Evolutionary conservation across 2,797 vertebrate species (phyloP).

Genomic region (Takifugu ocellatus): DNA sequence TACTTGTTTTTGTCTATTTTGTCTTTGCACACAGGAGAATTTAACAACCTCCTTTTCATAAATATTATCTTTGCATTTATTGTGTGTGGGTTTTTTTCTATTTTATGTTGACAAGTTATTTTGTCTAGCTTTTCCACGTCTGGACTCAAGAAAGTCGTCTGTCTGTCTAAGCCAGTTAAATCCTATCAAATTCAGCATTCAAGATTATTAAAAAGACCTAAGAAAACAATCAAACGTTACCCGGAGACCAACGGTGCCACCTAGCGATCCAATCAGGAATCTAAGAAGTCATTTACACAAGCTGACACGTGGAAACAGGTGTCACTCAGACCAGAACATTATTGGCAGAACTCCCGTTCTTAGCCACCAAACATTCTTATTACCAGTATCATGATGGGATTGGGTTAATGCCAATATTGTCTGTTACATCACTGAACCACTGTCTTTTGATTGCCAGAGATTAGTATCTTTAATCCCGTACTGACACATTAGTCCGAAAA

Average conservation of each 20-base stretch:
- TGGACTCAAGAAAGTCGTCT: background rate
- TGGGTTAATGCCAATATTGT: background rate
- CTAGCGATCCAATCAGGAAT: conserved; percentile 24
- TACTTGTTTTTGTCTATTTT: no score
- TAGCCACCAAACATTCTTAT: no score
- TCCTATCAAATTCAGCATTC: background rate
- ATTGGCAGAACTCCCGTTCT: no score
- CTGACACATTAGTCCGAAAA: no score
- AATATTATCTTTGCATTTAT: background rate
- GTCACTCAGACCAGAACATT: background rate
- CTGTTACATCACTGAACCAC: no score
- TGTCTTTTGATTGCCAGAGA: no score
- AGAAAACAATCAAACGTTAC: no score
- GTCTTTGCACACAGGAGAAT: no score
- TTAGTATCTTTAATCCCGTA: no score
- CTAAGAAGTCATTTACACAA: background rate
- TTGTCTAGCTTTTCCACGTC: no score
- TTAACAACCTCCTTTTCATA: background rate
- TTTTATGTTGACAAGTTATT: no score
- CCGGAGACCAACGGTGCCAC: conserved; percentile 13
- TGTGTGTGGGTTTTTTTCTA: no score
- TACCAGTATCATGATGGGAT: background rate
- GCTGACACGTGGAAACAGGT: conserved; percentile 8
- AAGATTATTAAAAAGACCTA: background rate
- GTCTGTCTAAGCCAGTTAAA: background rate